Conservation (phyloP, 1,140 invertebrate species). For the Pachypsylla venusta region DNA sequence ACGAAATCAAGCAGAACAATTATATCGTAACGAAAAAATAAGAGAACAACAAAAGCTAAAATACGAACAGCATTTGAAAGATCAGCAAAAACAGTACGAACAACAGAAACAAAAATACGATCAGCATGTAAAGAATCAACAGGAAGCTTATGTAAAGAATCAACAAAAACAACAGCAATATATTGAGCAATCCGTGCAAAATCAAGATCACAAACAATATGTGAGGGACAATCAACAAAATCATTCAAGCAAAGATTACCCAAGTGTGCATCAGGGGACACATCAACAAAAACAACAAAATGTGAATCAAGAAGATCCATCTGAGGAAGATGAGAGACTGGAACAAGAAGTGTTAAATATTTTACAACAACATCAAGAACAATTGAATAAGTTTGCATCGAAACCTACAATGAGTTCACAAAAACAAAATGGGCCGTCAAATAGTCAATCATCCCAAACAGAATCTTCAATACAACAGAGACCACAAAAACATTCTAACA, state of each 20-base stretch:
- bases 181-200: neutral
- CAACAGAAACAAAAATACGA: constrained; percentile 10
- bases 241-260: neutral
- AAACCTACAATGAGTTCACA: too few species aligned
- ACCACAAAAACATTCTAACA: neutral
- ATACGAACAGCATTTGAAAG: constrained; percentile 7
- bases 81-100: constrained; percentile 10
- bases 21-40: constrained; percentile 9
- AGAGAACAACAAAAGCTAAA: constrained; percentile 7
- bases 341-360: constrained; percentile 1
- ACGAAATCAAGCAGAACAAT: constrained; percentile 9
- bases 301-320: neutral
- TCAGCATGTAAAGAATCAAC: constrained; percentile 1
- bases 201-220: neutral
- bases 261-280: neutral
- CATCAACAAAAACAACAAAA: neutral
- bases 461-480: too few species aligned
- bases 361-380: constrained; percentile 4
- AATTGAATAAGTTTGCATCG: neutral
- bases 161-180: constrained; percentile 10
- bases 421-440: too few species aligned
- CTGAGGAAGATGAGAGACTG: neutral
- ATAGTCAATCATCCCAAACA: too few species aligned
- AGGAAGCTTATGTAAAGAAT: neutral
- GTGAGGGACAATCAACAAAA: neutral